Evolutionary conservation across 2,113 vertebrate species (phyloP).

Genomic region (Ondatra zibethicus): DNA sequence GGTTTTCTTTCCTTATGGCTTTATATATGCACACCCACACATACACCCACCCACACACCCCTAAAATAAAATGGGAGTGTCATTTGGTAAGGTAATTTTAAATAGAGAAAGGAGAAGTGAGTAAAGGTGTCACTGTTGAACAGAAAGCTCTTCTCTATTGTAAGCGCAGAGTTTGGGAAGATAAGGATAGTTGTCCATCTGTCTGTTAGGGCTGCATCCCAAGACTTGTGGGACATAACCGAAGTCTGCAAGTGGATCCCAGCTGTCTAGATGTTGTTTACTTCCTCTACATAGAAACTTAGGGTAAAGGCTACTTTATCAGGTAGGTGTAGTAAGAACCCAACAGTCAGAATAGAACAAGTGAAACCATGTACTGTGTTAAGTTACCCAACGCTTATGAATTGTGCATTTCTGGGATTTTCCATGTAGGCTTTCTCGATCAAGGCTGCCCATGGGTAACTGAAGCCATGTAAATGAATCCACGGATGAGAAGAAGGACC

Average conservation of each 20-base stretch:
- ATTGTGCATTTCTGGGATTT: neutral
- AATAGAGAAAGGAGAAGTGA: neutral
- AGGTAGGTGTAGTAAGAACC: neutral
- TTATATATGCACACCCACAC: no score
- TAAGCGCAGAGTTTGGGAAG: neutral
- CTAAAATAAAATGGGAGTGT: neutral
- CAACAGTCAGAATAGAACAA: neutral
- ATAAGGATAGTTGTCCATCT: neutral
- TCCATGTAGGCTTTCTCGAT: neutral
- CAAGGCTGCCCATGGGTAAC: neutral
- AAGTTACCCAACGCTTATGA: neutral
- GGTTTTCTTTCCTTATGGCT: neutral
- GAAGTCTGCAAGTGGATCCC: neutral
- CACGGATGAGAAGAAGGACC: neutral
- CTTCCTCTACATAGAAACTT: neutral
- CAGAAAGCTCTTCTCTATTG: neutral
- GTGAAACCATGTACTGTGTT: neutral
- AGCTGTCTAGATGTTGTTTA: neutral
- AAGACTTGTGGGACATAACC: neutral
- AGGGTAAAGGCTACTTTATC: neutral
- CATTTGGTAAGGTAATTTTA: neutral
- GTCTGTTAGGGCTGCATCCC: neutral
- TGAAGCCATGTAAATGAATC: neutral
- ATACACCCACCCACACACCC: neutral
- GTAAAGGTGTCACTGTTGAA: neutral